Evolutionary conservation across 64 coral and sea anemone genomes (phyloP).

Genomic region (Montipora cactus): DNA sequence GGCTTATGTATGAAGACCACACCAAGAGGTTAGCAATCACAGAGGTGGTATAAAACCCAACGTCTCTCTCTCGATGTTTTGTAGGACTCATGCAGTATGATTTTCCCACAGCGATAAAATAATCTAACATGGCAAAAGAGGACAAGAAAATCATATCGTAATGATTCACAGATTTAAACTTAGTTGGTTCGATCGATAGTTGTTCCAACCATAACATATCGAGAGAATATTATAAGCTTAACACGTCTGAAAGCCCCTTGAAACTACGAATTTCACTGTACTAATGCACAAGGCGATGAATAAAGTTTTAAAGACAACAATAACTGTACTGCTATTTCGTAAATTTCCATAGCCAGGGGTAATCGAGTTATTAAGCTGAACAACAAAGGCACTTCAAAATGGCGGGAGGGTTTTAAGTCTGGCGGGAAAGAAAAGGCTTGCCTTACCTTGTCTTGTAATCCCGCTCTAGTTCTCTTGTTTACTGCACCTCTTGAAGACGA

Average conservation of each 20-base stretch:
- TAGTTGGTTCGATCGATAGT: background rate
- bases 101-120: background rate
- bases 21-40: background rate
- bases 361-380: conserved; percentile 18
- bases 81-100: background rate
- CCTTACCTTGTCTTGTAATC: conserved; percentile 41
- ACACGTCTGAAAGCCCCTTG: background rate
- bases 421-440: conserved; percentile 33
- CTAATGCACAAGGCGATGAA: background rate
- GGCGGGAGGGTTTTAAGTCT: conserved; percentile 11
- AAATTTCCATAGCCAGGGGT: background rate
- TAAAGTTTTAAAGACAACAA: background rate
- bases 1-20: background rate
- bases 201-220: background rate
- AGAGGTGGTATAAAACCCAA: background rate
- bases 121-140: background rate
- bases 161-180: background rate
- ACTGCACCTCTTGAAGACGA: conserved; percentile 29
- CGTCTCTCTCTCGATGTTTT: background rate
- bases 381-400: conserved; percentile 34
- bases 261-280: background rate
- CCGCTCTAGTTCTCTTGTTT: conserved; percentile 41
- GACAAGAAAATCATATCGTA: background rate
- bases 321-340: background rate
- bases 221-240: background rate